Base-by-base conservation (phyloP, 2,797 vertebrate genomes). In the Crax fasciolata region DNA sequence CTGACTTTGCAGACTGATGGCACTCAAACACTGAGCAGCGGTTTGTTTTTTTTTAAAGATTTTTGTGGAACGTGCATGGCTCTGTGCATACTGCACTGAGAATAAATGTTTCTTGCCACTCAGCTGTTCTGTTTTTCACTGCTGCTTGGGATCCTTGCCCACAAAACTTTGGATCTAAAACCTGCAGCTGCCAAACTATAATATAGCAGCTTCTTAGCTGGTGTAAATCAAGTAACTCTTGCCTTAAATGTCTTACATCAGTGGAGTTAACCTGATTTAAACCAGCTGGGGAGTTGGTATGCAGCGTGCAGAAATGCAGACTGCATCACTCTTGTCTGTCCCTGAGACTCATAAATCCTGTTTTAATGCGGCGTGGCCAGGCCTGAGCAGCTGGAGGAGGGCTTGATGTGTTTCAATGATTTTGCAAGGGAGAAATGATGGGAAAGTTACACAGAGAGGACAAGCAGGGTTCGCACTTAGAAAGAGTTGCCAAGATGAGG, bases 231-330 rank as follows among this genome's bases (percentile, higher is more conserved):
- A 88, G 74, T 68, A 73, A 82, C 41, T 52, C 77, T 95, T 86
- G 90, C 90, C 65, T 94, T 95, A 85, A 96, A 96, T 93, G 86
- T 93, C 92, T 95, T 90, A 93, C 86, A 92, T 95, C 90, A 90
- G 90, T 74, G 65, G 84, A 96, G 72, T 93, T 95, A 95, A 95
- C 90, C 85, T 96, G 92, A 97, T 95, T 96, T 95, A 96, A 94
- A 89, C 75, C 92, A 95, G 89, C 93, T 95, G 81, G 75, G 89
- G 78, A 87, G 44, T 89, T 93, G 92, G 93, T 95, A 95, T 96
- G 95, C 90, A 84, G 92, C 13, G 5, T 54, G 30, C 92, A 87
- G 84, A 87, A 92, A 88, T 84, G 67, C 84, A 80, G 89, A 77
- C 92, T 90, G 90, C 90, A 17, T 94, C 95, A 94, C 86, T 93